Evolutionary conservation across 2,113 vertebrate genomes (phyloP).

Genomic region (Gopherus evgoodei): DNA sequence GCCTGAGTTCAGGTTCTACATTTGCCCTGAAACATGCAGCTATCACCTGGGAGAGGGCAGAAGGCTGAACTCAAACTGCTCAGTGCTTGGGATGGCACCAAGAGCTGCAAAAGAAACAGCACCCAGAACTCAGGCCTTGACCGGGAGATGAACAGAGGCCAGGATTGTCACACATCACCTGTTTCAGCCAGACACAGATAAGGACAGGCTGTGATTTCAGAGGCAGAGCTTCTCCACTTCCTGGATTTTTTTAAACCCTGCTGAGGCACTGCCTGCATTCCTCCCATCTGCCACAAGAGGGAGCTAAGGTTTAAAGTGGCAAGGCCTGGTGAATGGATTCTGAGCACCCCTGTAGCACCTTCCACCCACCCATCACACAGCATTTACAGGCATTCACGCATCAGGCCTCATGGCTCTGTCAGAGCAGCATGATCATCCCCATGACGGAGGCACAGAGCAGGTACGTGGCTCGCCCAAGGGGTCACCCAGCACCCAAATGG

Average conservation of each 20-base stretch:
- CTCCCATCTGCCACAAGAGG: not conserved
- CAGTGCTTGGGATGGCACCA: not conserved
- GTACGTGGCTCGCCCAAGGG: no score
- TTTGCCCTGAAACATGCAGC: rapidly evolving
- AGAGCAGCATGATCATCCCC: not conserved
- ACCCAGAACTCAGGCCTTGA: not conserved
- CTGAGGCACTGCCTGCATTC: not conserved
- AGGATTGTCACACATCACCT: not conserved
- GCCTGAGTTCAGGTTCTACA: not conserved
- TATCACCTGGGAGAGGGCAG: not conserved
- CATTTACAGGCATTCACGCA: not conserved
- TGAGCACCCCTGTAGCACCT: not conserved
- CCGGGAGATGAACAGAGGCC: not conserved
- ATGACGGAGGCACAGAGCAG: not conserved
- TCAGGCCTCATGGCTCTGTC: not conserved
- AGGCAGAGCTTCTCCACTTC: not conserved
- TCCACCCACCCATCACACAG: not conserved
- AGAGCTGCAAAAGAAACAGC: not conserved
- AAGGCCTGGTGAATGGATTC: not conserved
- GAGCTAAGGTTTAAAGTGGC: not conserved
- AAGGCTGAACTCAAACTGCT: rapidly evolving
- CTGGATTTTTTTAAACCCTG: not conserved
- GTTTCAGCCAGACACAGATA: not conserved
- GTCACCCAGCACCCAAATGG: not conserved
- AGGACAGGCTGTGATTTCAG: not conserved